Evolutionary conservation across 2,797 vertebrate species (phyloP).

Genomic region (Falco berigora): DNA sequence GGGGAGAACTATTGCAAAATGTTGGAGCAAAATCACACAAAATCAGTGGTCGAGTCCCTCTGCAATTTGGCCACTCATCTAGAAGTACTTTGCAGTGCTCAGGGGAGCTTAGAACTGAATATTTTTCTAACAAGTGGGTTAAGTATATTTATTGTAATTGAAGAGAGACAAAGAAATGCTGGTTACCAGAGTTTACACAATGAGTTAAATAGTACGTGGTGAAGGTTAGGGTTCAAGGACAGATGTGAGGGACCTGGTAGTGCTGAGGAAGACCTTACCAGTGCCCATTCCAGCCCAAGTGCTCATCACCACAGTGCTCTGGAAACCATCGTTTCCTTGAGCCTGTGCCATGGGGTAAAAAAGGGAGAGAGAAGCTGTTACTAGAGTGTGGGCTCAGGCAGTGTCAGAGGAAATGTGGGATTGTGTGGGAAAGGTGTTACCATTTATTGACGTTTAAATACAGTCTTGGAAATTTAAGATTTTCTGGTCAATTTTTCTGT

Average conservation of each 20-base stretch:
- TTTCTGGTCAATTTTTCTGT: background rate
- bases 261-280: background rate
- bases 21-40: conserved; percentile 36
- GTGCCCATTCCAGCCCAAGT: background rate
- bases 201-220: background rate
- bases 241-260: background rate
- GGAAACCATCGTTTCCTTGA: background rate
- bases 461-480: background rate
- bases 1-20: background rate
- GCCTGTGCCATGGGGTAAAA: background rate
- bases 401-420: background rate
- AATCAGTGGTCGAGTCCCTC: background rate
- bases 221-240: background rate
- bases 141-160: background rate
- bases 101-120: background rate
- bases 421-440: background rate
- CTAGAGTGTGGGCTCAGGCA: background rate
- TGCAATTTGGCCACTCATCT: background rate
- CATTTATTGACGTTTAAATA: background rate
- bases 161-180: background rate
- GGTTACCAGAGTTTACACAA: background rate
- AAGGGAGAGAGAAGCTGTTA: background rate
- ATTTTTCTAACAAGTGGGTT: background rate
- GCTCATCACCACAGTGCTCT: background rate
- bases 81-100: background rate